phyloP scores from a whole-genome alignment of 1,140 invertebrate species.

The Hyposmocoma kahamanoa region DNA sequence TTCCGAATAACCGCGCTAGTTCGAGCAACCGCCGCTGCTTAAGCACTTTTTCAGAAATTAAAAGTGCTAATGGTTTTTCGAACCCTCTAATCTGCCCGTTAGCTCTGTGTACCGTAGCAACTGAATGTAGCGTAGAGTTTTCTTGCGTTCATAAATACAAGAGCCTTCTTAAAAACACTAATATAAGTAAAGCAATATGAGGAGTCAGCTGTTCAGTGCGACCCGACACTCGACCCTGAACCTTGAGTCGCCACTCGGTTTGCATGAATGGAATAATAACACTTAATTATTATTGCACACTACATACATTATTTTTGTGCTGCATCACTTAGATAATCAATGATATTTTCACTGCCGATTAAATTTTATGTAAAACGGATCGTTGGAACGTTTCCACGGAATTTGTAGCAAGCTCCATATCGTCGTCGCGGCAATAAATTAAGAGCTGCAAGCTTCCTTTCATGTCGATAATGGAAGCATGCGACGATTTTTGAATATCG shows the following conservation, averaged over 20 bases:
- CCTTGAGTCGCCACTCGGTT: constrained; percentile 13
- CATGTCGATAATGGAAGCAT: constrained; percentile 18
- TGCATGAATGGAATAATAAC: constrained; percentile 38
- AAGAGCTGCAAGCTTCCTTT: constrained; percentile 16
- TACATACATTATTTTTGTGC: constrained; percentile 25
- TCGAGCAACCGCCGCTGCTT: no score
- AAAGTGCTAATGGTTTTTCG: no score
- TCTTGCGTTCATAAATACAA: no score
- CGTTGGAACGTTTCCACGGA: neutral
- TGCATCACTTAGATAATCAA: constrained; percentile 11
- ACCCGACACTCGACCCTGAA: constrained; percentile 41
- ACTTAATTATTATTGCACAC: constrained; percentile 29
- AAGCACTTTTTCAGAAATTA: no score
- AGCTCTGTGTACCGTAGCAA: no score
- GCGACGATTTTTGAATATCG: constrained; percentile 39
- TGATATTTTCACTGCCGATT: no score
- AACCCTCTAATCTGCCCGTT: no score
- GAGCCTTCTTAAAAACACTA: no score
- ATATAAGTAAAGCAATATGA: neutral
- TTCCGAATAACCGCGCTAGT: no score
- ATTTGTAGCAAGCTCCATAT: no score
- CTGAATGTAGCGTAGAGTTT: no score
- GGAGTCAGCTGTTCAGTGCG: constrained; percentile 34
- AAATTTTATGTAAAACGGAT: no score
- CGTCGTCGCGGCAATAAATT: constrained; percentile 12